phyloP scores from a whole-genome alignment of 2,113 vertebrate species.

The Cynopterus brachyotis region DNA sequence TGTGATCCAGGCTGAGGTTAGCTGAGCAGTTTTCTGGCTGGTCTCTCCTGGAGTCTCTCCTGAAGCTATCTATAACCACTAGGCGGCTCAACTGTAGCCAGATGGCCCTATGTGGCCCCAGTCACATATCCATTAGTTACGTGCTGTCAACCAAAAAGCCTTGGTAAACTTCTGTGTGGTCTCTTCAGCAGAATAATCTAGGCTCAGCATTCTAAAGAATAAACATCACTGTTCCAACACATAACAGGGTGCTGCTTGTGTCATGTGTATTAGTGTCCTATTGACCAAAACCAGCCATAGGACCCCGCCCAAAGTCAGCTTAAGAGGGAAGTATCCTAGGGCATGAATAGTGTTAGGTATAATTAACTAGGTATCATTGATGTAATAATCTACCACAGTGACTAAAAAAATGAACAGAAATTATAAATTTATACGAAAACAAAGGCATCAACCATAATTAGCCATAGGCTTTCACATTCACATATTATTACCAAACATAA shows the following conservation, averaged over 20 bases:
- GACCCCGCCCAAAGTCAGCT: neutral
- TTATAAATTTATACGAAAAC: neutral
- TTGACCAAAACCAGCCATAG: neutral
- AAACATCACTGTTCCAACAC: neutral
- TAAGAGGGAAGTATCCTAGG: neutral
- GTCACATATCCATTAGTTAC: neutral
- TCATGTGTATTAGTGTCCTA: neutral
- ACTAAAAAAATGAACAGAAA: neutral
- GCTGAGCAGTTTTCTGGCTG: neutral
- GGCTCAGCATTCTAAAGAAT: neutral
- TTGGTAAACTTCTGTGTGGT: neutral
- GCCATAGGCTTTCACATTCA: neutral
- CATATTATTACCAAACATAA: neutral
- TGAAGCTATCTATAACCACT: neutral
- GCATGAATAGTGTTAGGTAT: neutral
- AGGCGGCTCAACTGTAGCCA: neutral
- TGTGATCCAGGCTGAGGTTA: neutral
- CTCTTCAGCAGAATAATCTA: neutral
- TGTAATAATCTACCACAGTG: neutral
- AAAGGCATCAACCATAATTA: neutral
- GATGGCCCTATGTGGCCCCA: neutral
- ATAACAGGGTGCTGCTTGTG: neutral
- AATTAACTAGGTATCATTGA: neutral
- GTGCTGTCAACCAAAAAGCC: neutral
- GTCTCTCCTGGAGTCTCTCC: neutral